These are phyloP conservation scores for Staurois parvus DNA, from an alignment of 2,797 vertebrate species.

Conservation along the genomic window DNA sequence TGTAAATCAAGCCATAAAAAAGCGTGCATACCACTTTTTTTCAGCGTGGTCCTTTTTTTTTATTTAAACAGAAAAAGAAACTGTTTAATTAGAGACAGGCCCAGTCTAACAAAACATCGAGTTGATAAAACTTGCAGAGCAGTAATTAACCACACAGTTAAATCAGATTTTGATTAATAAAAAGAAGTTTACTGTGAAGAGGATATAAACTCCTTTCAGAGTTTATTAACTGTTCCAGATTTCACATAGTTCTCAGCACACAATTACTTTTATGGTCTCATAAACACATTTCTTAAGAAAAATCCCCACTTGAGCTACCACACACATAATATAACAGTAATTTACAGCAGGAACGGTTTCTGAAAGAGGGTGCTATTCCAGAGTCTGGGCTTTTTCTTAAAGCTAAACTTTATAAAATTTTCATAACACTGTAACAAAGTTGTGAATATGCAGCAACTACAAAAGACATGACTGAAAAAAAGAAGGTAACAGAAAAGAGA, in stretches of 20 bases:
- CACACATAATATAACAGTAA: constrained; percentile 51
- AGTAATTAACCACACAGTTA: constrained; percentile 57
- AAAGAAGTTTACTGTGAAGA: constrained; percentile 59
- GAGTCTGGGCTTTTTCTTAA: background rate
- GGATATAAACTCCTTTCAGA: constrained; percentile 59
- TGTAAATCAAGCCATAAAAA: constrained; percentile 24
- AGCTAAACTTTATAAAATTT: background rate
- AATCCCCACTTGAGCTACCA: constrained; percentile 52
- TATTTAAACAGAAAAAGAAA: constrained; percentile 29
- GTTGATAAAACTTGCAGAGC: constrained; percentile 52
- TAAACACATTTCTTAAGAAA: constrained; percentile 59
- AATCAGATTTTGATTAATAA: constrained; percentile 60
- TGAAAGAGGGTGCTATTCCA: constrained; percentile 16
- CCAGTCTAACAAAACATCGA: constrained; percentile 28
- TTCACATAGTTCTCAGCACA: constrained; percentile 58
- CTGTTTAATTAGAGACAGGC: constrained; percentile 53
- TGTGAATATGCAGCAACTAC: background rate
- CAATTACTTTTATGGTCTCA: constrained; percentile 58
- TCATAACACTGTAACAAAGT: background rate
- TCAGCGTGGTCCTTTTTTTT: constrained; percentile 8
- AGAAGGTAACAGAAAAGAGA: too few relatives aligned
- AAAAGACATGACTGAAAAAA: background rate
- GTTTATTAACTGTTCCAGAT: constrained; percentile 61
- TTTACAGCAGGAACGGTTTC: constrained; percentile 24
- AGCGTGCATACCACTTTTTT: background rate